Conservation (phyloP, 2,888 invertebrate genomes). For the Corythucha ciliata region DNA sequence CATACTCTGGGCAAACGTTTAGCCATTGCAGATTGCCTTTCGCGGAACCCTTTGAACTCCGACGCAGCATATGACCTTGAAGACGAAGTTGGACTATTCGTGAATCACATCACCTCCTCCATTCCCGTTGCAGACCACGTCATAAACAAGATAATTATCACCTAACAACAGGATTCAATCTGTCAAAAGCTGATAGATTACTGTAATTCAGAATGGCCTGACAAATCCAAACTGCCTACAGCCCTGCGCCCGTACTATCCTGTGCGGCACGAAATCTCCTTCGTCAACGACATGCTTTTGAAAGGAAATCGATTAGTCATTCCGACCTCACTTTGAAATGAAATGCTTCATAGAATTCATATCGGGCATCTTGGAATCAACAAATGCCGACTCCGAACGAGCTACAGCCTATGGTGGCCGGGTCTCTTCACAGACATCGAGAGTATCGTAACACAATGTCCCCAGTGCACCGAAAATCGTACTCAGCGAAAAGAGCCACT, state of each 20-base stretch:
- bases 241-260: not conserved
- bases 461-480: conserved; percentile 12
- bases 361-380: conserved; percentile 18
- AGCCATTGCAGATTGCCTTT: not conserved
- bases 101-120: too few species aligned
- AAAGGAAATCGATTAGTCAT: not conserved
- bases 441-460: conserved; percentile 8
- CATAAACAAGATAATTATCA: conserved; percentile 3
- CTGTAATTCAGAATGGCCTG: conserved; percentile 1
- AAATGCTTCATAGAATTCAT: conserved; percentile 5
- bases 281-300: not conserved
- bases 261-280: not conserved
- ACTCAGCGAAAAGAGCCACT: conserved; percentile 7
- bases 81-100: too few species aligned
- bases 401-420: conserved; percentile 17
- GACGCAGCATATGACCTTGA: too few species aligned
- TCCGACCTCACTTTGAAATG: not conserved
- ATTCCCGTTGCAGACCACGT: too few species aligned
- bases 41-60: not conserved
- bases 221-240: not conserved
- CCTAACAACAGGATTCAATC: conserved; percentile 1
- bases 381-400: conserved; percentile 3
- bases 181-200: not conserved
- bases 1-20: conserved; percentile 3
- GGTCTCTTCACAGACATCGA: conserved; percentile 13